Conservation (phyloP, 92 coral and sea anemone species). For the Muricea muricata region DNA sequence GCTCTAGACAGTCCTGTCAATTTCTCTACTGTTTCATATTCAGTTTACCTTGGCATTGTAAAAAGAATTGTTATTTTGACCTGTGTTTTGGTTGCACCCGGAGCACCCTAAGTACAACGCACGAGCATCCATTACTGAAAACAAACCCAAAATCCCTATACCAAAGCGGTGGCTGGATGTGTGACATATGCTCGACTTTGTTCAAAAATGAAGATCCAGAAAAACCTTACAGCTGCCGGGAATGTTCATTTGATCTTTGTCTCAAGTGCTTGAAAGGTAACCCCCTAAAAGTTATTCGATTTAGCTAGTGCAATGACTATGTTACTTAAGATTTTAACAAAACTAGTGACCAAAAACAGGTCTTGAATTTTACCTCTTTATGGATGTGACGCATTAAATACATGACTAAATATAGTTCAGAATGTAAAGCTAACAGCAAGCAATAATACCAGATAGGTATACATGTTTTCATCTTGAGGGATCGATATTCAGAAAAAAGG, state of each 20-base stretch:
- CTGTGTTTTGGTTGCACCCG: constrained; percentile 20
- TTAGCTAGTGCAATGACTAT: no score
- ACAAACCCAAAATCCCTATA: not conserved
- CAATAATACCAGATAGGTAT: no score
- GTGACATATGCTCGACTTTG: not conserved
- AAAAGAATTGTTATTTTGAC: not conserved
- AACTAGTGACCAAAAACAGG: no score
- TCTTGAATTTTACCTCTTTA: no score
- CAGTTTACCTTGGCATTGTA: constrained; percentile 16
- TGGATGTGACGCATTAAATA: no score
- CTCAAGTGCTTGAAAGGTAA: constrained; percentile 12
- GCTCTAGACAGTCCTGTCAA: no score
- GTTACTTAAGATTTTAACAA: no score
- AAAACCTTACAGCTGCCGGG: constrained; percentile 7
- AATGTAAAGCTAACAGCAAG: no score
- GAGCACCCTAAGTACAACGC: not conserved
- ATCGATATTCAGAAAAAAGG: no score
- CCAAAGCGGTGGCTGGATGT: not conserved
- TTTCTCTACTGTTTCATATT: not conserved
- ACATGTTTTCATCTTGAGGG: no score
- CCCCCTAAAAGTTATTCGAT: no score
- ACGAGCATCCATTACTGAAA: not conserved
- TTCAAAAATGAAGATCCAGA: not conserved
- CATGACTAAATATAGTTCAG: no score
- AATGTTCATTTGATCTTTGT: constrained; percentile 13